These are phyloP conservation scores for Merops nubicus DNA, from an alignment of 2,113 vertebrate species.

Conservation along the genomic window DNA sequence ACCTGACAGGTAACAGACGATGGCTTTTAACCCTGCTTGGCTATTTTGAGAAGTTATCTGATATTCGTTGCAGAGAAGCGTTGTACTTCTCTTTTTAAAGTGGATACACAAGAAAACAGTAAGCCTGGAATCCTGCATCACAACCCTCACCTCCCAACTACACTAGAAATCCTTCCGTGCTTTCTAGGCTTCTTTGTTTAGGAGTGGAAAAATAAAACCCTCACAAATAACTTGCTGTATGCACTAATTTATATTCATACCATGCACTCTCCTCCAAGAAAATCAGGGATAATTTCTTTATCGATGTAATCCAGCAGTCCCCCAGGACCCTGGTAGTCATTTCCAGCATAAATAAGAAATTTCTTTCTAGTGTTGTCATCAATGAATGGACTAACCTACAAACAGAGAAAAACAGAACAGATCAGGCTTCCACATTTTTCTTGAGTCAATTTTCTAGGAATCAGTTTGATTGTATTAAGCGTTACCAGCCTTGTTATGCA, in stretches of 20 bases:
- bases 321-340: slow-evolving; percentile 93
- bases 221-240: not conserved
- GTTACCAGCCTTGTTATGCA: not conserved
- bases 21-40: not conserved
- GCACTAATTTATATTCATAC: slow-evolving; percentile 70
- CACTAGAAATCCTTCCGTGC: not conserved
- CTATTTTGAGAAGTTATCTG: not conserved
- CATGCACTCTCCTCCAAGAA: slow-evolving; percentile 91
- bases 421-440: not conserved
- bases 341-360: slow-evolving; percentile 95
- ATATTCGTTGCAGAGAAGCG: not conserved
- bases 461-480: not conserved
- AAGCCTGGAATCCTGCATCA: not conserved
- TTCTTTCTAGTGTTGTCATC: slow-evolving; percentile 97
- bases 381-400: slow-evolving; percentile 93
- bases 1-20: not conserved
- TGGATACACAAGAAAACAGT: not conserved
- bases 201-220: not conserved
- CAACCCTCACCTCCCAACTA: not conserved
- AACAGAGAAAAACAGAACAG: not conserved
- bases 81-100: not conserved
- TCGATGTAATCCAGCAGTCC: slow-evolving; percentile 93
- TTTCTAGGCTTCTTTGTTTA: not conserved
- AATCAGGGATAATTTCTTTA: slow-evolving; percentile 91
- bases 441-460: not conserved